Conservation (phyloP, 1,140 invertebrate genomes). For the Adoxophyes honmai region DNA sequence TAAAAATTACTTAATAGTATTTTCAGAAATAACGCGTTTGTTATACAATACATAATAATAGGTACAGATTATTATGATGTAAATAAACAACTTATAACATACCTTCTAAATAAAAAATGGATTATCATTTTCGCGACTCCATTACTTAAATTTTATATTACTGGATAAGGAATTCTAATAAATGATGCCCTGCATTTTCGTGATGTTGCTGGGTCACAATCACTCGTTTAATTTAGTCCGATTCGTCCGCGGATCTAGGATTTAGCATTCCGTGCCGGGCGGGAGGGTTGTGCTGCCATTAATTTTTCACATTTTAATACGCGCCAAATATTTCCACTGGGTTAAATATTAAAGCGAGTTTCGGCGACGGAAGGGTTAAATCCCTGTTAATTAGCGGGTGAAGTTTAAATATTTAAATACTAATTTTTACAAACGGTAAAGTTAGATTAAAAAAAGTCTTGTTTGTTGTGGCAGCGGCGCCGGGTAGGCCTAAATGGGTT, state of each 20-base stretch:
- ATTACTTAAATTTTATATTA: too few relatives aligned
- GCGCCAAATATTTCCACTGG: slow-evolving; percentile 73
- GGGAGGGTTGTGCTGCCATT: slow-evolving; percentile 44
- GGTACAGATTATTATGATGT: too few relatives aligned
- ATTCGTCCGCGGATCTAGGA: neutral
- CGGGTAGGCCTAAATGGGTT: slow-evolving; percentile 64
- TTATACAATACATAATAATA: too few relatives aligned
- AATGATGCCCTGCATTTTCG: too few relatives aligned
- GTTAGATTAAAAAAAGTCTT: slow-evolving; percentile 74
- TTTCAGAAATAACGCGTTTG: too few relatives aligned
- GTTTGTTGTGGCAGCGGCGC: slow-evolving; percentile 47
- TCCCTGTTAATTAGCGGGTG: slow-evolving; percentile 73
- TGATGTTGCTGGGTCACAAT: too few relatives aligned
- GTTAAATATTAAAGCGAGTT: slow-evolving; percentile 68
- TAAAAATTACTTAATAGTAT: too few relatives aligned
- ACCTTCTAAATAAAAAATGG: too few relatives aligned
- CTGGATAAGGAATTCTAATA: too few relatives aligned
- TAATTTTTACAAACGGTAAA: slow-evolving; percentile 77
- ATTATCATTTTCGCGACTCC: too few relatives aligned
- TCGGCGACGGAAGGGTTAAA: slow-evolving; percentile 75
- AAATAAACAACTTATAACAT: too few relatives aligned
- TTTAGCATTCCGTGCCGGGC: neutral
- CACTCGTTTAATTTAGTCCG: neutral
- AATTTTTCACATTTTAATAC: slow-evolving; percentile 76
- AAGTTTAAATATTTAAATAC: slow-evolving; percentile 72